phyloP scores from a whole-genome alignment of 2,888 invertebrate genomes.

The Trichogramma evanescens region DNA sequence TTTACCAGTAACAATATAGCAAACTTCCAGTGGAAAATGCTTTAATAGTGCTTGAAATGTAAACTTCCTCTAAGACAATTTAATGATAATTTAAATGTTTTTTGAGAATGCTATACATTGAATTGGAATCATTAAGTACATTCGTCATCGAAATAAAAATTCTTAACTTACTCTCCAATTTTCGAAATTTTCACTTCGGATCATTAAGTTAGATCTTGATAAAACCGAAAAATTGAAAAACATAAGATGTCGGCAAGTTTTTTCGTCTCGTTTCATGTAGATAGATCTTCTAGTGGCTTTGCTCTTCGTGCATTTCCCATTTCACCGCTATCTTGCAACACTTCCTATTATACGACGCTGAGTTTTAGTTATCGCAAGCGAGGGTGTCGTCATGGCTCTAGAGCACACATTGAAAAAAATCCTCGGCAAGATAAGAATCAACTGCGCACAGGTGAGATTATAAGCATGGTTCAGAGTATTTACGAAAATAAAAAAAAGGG shows the following conservation, averaged over 20 bases:
- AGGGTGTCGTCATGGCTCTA: slow-evolving; percentile 39
- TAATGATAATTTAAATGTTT: too few relatives aligned
- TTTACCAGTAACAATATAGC: too few relatives aligned
- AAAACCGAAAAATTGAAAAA: neutral
- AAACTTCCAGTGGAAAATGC: too few relatives aligned
- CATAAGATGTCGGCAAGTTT: too few relatives aligned
- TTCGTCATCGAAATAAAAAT: too few relatives aligned
- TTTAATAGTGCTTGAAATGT: too few relatives aligned
- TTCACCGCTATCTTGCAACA: neutral
- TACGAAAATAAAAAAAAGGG: neutral
- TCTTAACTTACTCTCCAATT: neutral
- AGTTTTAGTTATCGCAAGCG: too few relatives aligned
- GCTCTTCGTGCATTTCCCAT: neutral
- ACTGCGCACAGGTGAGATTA: slow-evolving; percentile 28
- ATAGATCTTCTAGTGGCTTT: too few relatives aligned
- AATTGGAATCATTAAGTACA: too few relatives aligned
- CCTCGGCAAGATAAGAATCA: slow-evolving; percentile 27
- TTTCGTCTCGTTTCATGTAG: too few relatives aligned
- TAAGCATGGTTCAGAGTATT: neutral
- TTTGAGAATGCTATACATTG: too few relatives aligned
- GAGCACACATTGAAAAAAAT: slow-evolving; percentile 30
- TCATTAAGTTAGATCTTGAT: slow-evolving; percentile 12
- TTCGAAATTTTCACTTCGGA: slow-evolving; percentile 5
- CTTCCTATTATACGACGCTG: neutral
- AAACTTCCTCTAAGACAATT: too few relatives aligned